Conservation (phyloP, 1,140 invertebrate species). For the Drosophila tani region DNA sequence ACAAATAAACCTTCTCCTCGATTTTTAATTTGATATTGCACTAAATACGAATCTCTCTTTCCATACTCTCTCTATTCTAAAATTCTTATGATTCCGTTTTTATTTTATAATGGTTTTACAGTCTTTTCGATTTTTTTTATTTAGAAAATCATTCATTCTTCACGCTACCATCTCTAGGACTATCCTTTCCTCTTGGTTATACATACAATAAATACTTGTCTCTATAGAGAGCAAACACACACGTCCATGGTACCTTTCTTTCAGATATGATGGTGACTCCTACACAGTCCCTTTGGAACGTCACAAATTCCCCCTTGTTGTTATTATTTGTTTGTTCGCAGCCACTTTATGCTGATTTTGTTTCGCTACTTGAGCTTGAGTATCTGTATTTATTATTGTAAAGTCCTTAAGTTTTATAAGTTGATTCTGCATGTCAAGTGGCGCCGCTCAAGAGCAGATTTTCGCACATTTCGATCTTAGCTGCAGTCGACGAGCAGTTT, state of each 20-base stretch:
- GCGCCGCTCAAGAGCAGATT: conserved; percentile 70
- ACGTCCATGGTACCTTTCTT: background rate
- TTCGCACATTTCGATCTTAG: conserved; percentile 67
- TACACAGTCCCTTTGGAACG: conserved; percentile 12
- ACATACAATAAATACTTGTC: background rate
- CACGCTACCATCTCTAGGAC: conserved; percentile 5
- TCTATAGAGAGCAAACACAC: background rate
- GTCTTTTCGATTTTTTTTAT: background rate
- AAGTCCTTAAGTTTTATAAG: conserved; percentile 64
- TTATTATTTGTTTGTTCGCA: conserved; percentile 64
- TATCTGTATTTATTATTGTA: conserved; percentile 72
- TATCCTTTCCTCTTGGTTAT: background rate
- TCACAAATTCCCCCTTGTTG: conserved; percentile 37
- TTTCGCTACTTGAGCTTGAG: conserved; percentile 77
- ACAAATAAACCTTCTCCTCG: too few relatives aligned
- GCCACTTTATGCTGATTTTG: conserved; percentile 80
- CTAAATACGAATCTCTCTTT: too few relatives aligned
- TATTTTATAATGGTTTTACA: too few relatives aligned
- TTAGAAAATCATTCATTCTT: background rate
- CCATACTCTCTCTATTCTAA: too few relatives aligned
- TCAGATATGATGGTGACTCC: conserved; percentile 9
- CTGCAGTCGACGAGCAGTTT: background rate
- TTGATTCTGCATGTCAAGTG: conserved; percentile 63
- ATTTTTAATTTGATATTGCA: too few relatives aligned
- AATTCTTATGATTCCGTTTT: too few relatives aligned